Conservation (phyloP, 2,797 vertebrate genomes). For the Lepilemur septentrionalis region DNA sequence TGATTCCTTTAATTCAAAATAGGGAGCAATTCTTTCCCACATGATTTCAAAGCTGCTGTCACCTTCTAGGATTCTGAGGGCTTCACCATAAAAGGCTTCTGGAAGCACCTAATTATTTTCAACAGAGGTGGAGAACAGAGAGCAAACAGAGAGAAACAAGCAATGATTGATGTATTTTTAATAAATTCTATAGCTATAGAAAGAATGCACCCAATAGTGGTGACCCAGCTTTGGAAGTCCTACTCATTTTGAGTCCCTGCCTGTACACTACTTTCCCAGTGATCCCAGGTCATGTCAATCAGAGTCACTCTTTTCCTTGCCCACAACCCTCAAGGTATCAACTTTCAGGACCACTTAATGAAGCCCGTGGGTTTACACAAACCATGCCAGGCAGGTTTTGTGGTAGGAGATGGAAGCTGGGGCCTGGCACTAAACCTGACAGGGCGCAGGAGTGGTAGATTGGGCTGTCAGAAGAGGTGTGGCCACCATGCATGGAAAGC, state of each 20-base stretch:
- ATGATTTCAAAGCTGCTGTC: background rate
- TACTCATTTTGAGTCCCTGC: background rate
- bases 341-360: background rate
- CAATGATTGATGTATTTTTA: background rate
- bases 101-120: background rate
- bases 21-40: background rate
- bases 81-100: slow-evolving; percentile 7
- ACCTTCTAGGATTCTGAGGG: background rate
- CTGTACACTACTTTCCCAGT: background rate
- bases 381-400: background rate
- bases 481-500: background rate
- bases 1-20: slow-evolving; percentile 20
- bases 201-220: background rate
- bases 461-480: background rate
- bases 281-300: background rate
- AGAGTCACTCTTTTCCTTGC: background rate
- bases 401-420: background rate
- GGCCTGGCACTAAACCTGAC: background rate
- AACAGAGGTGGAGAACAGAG: background rate
- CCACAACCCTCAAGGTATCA: background rate
- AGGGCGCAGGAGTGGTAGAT: background rate
- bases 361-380: background rate
- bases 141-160: background rate
- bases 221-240: background rate
- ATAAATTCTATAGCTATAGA: background rate